Evolutionary conservation across 2,113 vertebrate species (phyloP), one percentile per base, ranked within the genome.

Genomic region (Microcebus griseorufus): DNA sequence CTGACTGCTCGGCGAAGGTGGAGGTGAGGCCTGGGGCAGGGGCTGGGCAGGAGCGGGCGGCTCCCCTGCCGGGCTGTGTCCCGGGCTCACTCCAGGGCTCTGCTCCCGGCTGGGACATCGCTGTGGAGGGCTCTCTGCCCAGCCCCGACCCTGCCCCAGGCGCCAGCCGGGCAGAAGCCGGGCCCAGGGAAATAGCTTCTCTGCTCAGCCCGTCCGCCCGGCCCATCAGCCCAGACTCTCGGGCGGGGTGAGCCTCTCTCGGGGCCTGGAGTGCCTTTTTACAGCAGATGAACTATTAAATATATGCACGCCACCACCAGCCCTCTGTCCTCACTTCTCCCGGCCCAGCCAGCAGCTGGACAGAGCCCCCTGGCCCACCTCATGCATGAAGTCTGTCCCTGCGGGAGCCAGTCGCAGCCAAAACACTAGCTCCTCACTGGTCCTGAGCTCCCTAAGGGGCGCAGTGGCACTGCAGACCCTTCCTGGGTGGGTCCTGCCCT

Each of bases 1-100:
- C 99, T 6, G 99, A 99, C 98, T 99, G 99, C 34, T 98, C 99
- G 55, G 99, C 99, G 96, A 99, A 99, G 98, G 99, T 99, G 97
- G 99, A 99, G 99, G 99, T 99, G 98, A 99, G 99, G 65, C 70
- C 29, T 14, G 64, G 55, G 67, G n/a, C 76, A 16, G 32, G 2
- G 55, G 37, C 5, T 16, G 42, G 18, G 53, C 7, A 1, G 55
- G 29, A 67, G 60, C 20, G 75, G 13, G 64, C 29, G 37, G 67
- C 20, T 29, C 13, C 75, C 76, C 18, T 0, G 0, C 0, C 42
- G 58, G 16, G 3, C 48, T 4, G 0, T 11, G 42, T 34, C 23
- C 34, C 32, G 18, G 58, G 10, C 51, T 3, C 37, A 51, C 51
- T 42, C 76, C 3, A 62, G 13, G 29, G 0, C 27, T 51, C 79